Evolutionary conservation across 2,888 invertebrate genomes (phyloP), one percentile per base, ranked within the genome.

Genomic region (Alsophila aescularia): DNA sequence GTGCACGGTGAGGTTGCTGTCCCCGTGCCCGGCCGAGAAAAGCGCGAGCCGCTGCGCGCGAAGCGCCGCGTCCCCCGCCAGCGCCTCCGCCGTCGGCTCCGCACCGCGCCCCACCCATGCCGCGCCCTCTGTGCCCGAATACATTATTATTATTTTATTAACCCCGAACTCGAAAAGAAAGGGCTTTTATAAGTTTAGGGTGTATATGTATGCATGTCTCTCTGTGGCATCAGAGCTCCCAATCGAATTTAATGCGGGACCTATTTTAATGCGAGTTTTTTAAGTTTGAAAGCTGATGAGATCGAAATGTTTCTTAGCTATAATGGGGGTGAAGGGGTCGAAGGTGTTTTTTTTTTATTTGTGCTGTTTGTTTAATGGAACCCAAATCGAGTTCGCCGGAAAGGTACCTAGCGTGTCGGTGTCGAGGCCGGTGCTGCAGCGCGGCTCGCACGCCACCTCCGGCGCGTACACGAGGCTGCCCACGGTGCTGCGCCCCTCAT

Each of bases 381-480:
- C 6, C 4, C 21, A 6, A 21, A 5, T 3, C 4, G 4, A 6
- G 21, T 3, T 21, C 21, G 21, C 21, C 6, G 21, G 65, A n/a
- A n/a, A n/a, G n/a, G n/a, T 83, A 96, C 96, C 94, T 67, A 93
- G 91, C 42, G 93, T 90, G 67, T 93, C 92, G 14, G 94, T 81
- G 45, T 94, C 93, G 58, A 97, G 92, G 8, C 97, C 96, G 35
- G 95, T 93, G 87, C 97, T 97, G 86, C 97, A 97, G 72, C 93
- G 90, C 39, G 94, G 93, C 63, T 85, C 92, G 85, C 98, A 98
- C 54, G 93, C 92, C 40, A 92, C 85, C 72, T 95, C 93, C 10
- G 97, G 95, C 84, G 96, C 95, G 87, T 96, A 96, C 87, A 79
- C 94, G 78, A 93, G 93, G 85, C 83, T 93, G 32, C 94, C 95